Conservation (phyloP, 1,140 invertebrate species). For the Temnothorax longispinosus region DNA sequence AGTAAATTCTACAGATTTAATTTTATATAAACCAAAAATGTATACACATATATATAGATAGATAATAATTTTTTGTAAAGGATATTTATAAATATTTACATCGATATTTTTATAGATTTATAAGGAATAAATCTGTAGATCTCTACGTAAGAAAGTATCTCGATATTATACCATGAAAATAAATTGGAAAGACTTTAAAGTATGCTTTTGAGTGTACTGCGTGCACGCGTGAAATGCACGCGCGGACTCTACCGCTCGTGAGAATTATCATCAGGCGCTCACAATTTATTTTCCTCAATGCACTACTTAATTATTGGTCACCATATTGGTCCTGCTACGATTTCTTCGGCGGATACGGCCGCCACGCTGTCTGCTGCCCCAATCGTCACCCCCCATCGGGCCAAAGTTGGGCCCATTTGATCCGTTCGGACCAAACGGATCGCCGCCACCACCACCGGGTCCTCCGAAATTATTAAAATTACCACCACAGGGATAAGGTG, state of each 20-base stretch:
- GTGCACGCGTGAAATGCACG: neutral
- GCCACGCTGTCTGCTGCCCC: constrained; percentile 77
- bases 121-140: constrained; percentile 33
- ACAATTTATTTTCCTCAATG: constrained; percentile 25
- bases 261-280: constrained; percentile 74
- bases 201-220: neutral
- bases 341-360: constrained; percentile 78
- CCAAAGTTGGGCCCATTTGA: constrained; percentile 73
- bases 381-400: constrained; percentile 68
- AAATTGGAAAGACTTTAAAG: constrained; percentile 34
- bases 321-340: constrained; percentile 78
- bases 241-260: constrained; percentile 51
- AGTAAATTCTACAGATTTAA: constrained; percentile 30
- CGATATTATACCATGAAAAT: neutral
- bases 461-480: constrained; percentile 78
- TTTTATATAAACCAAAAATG: constrained; percentile 5
- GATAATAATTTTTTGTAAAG: constrained; percentile 14
- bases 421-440: constrained; percentile 76
- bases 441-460: constrained; percentile 66
- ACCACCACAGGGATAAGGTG: constrained; percentile 67
- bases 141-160: neutral
- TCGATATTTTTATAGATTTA: constrained; percentile 8
- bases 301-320: constrained; percentile 73
- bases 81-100: constrained; percentile 30
- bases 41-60: neutral